These are phyloP conservation scores for Chydorus sphaericus DNA, from an alignment of 2,888 invertebrate genomes.

Conservation along the genomic window DNA sequence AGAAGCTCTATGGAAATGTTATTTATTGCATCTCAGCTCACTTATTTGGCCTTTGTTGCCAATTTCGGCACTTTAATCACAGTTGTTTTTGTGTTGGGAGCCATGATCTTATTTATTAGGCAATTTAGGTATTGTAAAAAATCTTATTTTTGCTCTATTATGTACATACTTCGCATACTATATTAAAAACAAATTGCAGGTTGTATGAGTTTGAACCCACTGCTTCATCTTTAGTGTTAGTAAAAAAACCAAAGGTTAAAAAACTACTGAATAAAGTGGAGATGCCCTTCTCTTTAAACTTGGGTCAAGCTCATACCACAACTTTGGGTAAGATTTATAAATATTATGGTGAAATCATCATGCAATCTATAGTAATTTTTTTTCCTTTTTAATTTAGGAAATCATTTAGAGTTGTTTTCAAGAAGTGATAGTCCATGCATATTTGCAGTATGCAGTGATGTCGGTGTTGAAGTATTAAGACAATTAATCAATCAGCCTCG, in stretches of 20 bases:
- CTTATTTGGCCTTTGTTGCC: neutral
- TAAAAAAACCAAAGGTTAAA: neutral
- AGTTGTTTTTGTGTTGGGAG: neutral
- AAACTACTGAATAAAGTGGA: neutral
- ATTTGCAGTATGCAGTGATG: neutral
- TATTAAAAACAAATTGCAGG: neutral
- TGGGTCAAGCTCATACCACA: neutral
- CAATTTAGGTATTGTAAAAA: neutral
- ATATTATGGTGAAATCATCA: no score
- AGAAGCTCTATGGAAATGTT: neutral
- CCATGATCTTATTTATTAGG: neutral
- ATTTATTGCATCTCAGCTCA: neutral
- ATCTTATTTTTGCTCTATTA: neutral
- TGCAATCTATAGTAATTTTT: no score
- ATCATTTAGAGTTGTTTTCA: neutral
- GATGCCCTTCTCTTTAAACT: neutral
- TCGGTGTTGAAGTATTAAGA: neutral
- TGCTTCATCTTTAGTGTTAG: neutral
- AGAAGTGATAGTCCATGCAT: neutral
- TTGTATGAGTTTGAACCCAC: neutral
- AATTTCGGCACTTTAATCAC: neutral
- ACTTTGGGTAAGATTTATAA: no score
- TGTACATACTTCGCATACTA: neutral
- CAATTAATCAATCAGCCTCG: neutral
- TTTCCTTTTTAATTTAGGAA: neutral